Percentiles rank a stretch among this genome's conserved stretches.
These are phyloP conservation scores for Brachionus paranguensis DNA, from an alignment of 1,140 invertebrate genomes.

Conservation along the genomic window DNA sequence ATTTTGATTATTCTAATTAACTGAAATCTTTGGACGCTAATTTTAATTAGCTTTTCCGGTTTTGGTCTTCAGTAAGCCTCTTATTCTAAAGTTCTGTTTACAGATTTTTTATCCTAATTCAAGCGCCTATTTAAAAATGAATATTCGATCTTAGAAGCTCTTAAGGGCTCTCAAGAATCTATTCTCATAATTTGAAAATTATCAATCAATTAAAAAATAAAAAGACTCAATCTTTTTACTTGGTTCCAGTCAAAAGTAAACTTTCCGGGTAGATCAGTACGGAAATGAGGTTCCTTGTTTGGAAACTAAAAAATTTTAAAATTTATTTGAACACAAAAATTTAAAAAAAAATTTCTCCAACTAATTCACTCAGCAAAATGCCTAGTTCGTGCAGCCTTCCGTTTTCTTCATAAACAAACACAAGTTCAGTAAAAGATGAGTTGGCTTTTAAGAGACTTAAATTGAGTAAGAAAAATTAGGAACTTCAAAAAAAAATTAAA, in stretches of 20 bases:
- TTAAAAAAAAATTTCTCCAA: neutral
- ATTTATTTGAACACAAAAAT: neutral
- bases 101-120: neutral
- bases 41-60: neutral
- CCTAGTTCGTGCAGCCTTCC: neutral
- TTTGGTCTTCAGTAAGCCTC: neutral
- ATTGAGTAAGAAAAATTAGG: neutral
- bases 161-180: neutral
- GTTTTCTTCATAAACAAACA: slow-evolving; percentile 1
- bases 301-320: neutral
- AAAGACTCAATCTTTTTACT: neutral
- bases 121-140: neutral
- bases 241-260: slow-evolving; percentile 17
- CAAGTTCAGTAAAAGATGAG: neutral
- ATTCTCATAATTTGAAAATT: neutral
- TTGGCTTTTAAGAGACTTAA: neutral
- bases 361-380: neutral
- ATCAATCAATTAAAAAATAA: neutral
- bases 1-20: neutral
- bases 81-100: neutral
- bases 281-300: neutral
- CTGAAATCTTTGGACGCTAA: neutral
- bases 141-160: neutral
- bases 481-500: neutral
- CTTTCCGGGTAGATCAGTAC: neutral